These are phyloP conservation scores for Shargacucullia verbasci DNA, from an alignment of 2,888 invertebrate species.

Conservation along the genomic window DNA sequence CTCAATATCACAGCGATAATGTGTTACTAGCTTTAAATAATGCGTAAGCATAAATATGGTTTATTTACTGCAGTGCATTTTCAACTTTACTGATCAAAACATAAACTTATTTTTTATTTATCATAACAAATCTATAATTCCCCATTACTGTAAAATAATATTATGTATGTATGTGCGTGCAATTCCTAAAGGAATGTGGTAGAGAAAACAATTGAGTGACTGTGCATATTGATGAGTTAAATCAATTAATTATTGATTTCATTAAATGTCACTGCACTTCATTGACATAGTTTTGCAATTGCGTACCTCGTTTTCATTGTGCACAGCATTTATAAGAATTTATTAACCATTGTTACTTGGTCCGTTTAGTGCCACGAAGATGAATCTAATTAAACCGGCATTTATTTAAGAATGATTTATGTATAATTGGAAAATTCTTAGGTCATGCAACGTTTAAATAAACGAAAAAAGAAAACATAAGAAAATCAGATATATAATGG, in stretches of 20 bases:
- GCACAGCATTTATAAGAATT: constrained; percentile 1
- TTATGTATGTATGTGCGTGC: constrained; percentile 28
- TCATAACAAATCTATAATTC: constrained; percentile 11
- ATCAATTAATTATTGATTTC: constrained; percentile 44
- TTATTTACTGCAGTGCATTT: constrained; percentile 7
- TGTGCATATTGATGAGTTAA: constrained; percentile 47
- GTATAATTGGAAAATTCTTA: too few species aligned
- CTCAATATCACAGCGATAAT: constrained; percentile 32
- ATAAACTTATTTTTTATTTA: constrained; percentile 20
- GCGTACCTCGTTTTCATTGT: constrained; percentile 15
- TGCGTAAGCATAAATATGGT: constrained; percentile 17
- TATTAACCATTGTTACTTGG: constrained; percentile 13
- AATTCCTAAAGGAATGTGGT: constrained; percentile 53
- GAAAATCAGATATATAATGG: too few species aligned
- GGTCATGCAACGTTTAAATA: too few species aligned
- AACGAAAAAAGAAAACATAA: too few species aligned
- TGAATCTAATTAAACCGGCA: too few species aligned
- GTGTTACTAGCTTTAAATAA: constrained; percentile 38
- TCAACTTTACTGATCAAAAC: constrained; percentile 7
- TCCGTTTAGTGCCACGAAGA: too few species aligned
- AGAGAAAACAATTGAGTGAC: constrained; percentile 55
- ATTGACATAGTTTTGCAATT: constrained; percentile 39
- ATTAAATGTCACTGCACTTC: constrained; percentile 39
- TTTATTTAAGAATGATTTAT: too few species aligned
- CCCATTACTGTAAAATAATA: constrained; percentile 9